phyloP scores from a whole-genome alignment of 2,797 vertebrate species.

The Tapera naevia region DNA sequence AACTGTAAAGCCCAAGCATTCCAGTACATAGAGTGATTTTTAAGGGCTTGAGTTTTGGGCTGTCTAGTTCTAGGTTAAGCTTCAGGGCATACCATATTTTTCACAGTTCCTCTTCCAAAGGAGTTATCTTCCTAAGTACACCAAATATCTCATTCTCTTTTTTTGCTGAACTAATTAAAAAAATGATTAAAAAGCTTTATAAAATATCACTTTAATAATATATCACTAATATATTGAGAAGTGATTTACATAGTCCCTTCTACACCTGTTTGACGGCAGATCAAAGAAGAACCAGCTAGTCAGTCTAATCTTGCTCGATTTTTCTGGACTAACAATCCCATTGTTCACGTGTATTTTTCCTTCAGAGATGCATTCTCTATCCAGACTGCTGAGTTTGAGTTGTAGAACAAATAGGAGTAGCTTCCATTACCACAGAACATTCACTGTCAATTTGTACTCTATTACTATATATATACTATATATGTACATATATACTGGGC shows the following conservation, averaged over 20 bases:
- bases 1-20: neutral
- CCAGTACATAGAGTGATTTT: neutral
- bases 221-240: neutral
- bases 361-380: neutral
- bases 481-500: too few species aligned
- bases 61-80: neutral
- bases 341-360: neutral
- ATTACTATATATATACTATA: neutral
- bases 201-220: neutral
- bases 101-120: neutral
- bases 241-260: neutral
- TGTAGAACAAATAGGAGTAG: neutral
- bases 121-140: neutral
- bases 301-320: neutral
- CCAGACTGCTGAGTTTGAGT: neutral
- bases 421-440: neutral
- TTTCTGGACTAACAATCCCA: neutral
- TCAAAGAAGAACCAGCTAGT: neutral
- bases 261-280: neutral
- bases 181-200: too few species aligned
- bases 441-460: neutral
- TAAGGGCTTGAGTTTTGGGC: neutral
- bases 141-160: neutral
- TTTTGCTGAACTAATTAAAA: neutral
- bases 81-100: neutral